These are phyloP conservation scores for Mamestra configurata DNA, from an alignment of 1,140 invertebrate genomes.

Conservation along the genomic window DNA sequence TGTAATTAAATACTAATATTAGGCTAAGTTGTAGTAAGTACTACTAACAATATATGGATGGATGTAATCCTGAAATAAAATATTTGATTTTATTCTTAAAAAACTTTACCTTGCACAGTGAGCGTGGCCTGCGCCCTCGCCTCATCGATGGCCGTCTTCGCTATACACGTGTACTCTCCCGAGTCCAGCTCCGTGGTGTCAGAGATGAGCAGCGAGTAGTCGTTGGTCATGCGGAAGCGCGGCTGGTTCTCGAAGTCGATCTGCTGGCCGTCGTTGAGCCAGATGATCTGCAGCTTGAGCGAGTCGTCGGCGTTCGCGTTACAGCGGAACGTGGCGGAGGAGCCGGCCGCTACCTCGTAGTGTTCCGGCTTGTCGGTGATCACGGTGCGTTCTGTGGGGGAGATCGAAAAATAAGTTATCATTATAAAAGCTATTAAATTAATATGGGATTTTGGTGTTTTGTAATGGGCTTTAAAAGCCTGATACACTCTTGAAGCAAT, in stretches of 20 bases:
- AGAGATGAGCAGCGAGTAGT: slow-evolving; percentile 97
- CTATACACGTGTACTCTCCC: slow-evolving; percentile 98
- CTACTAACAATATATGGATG: too few relatives aligned
- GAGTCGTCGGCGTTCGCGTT: slow-evolving; percentile 96
- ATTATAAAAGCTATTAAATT: too few relatives aligned
- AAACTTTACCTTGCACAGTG: slow-evolving; percentile 94
- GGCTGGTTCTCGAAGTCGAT: slow-evolving; percentile 97
- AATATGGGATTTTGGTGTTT: too few relatives aligned
- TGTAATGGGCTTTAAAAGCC: too few relatives aligned
- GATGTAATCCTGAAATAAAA: too few relatives aligned
- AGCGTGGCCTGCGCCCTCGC: slow-evolving; percentile 95
- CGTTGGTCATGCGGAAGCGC: slow-evolving; percentile 94
- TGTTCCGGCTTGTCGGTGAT: slow-evolving; percentile 96
- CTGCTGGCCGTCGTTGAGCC: slow-evolving; percentile 94
- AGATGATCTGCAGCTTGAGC: slow-evolving; percentile 94
- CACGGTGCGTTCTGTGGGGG: slow-evolving; percentile 91
- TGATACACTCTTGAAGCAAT: too few relatives aligned
- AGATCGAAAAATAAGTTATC: too few relatives aligned
- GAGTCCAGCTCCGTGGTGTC: slow-evolving; percentile 98
- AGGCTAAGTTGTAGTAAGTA: too few relatives aligned
- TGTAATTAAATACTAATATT: too few relatives aligned
- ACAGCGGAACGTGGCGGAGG: slow-evolving; percentile 97
- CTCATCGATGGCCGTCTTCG: slow-evolving; percentile 95
- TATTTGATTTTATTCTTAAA: too few relatives aligned
- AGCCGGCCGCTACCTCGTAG: slow-evolving; percentile 96